Base-by-base conservation (phyloP, 2,888 invertebrate species). In the Drosophila nr. fundita region DNA sequence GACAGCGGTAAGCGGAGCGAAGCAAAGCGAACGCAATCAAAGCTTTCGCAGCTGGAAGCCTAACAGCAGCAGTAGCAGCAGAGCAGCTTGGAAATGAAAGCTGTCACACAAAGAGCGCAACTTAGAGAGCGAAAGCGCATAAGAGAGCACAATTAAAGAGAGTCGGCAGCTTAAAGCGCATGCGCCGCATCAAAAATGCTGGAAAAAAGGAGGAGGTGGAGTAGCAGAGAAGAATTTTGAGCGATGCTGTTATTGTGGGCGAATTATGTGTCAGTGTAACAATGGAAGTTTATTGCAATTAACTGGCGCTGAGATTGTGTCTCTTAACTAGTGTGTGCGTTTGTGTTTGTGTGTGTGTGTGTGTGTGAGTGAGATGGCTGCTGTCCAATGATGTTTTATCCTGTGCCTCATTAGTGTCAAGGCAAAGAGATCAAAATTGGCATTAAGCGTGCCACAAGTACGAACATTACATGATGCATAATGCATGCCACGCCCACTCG, bases 221-320 rank as follows among this genome's bases (percentile, higher is more conserved):
- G 30, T 24, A n/a, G n/a, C 18, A n/a, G 36, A 34, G 27, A 21
- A 27, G 27, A 38, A 30, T 13, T 40, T 13, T 18, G 18, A 49
- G 53, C 30, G 30, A 21, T 55, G 42, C 45, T 58, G 48, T 29
- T 45, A 45, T 54, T 36, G 24, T 36, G 36, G 27, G 36, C n/a
- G 49, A 59, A 80, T 91, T 90, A 61, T 91, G 81, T 91, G 91
- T 92, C 91, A 91, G 87, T 91, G 91, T 91, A 90, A 90, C 91
- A 91, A 90, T 91, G 91, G 91, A 92, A 91, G 76, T 80, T 71
- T 68, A 83, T 72, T 78, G 78, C 83, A 86, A 81, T 80, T 83
- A 80, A 79, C 78, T 74, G 69, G 59, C 38, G 73, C 72, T 38
- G 32, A 71, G 55, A 50, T 62, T 55, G 21, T 53, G 55, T 55